Base-by-base conservation (phyloP, 2,888 invertebrate species). In the Pteria penguin region DNA sequence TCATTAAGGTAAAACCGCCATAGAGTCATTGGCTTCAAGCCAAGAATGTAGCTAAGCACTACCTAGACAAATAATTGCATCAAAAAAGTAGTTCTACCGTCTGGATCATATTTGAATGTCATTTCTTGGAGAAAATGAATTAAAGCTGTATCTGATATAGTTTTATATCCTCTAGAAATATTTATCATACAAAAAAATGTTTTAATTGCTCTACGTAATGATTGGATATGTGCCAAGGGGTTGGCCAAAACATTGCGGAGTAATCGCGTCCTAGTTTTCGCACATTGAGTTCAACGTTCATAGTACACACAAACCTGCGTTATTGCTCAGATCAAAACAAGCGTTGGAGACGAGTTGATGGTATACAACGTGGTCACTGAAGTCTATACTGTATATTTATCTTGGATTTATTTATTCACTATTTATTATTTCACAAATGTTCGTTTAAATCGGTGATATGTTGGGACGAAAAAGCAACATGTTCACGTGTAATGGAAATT, bases 241-340 rank as follows among this genome's bases (percentile, higher is more conserved):
- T 73, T 63, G 79, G 58, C 57, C 72, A 71, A 54, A 33, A 33
- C 29, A 24, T 32, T 22, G 83, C 82, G 83, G 66, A 80, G 26
- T 72, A 78, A 84, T 83, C 75, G 80, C 72, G 76, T 78, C 82
- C 83, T 73, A 76, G 75, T 75, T 83, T 73, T 80, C 78, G 79
- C 82, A 79, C 72, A 63, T 78, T 72, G 74, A 80, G 82, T 81
- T 81, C 81, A 84, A 85, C 83, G 82, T 84, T 86, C 82, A 84
- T 86, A 86, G 86, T 86, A 87, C 82, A 84, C 74, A 83, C 78
- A 82, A 81, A 73, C 80, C 76, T 76, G 33, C 61, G 57, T 72
- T 57, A 63, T 55, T 55, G 65, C 63, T 78, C 81, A 81, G 81
- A 81, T 71, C 77, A 76, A 74, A 81, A 81, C 77, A 81, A 75